Base-by-base conservation (phyloP, 2,113 vertebrate species). In the Microtus ochrogaster region DNA sequence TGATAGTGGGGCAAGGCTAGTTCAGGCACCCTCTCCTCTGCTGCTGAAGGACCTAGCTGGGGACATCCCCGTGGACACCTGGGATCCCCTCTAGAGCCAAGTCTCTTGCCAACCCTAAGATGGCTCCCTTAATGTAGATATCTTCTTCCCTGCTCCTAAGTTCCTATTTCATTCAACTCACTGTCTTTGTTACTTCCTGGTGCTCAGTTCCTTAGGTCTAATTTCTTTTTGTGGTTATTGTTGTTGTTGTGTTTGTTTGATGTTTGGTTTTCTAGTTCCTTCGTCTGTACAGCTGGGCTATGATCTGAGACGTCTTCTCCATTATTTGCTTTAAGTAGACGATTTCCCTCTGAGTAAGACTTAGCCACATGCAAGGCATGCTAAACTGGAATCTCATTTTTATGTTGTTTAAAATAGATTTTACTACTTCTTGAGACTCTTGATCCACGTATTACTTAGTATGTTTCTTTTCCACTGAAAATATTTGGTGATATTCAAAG, bases 361-460 rank as follows among this genome's bases (percentile, higher is more conserved):
- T 36, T 61, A 28, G 13, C 24, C 65, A 5, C 14, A 33, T 30
- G 28, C 12, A 41, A 41, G 2, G 21, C 44, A 44, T 41, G 55
- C 36, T 61, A 61, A 61, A 5, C 55, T 90, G 24, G 61, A 24
- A 44, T 39, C 94, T 92, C 6, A n/a, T 79, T 96, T 92, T 84
- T 30, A 76, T 76, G 79, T 74, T 89, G 30, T 79, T 93, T 30
- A 78, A 70, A 73, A 14, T 8, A 24, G 21, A 63, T 90, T 94
- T 91, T n/a, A 84, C 6, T 52, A 39, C 78, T 74, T 72, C n/a
- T 88, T 85, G 61, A 92, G n/a, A 49, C 58, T 82, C 84, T 72
- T 89, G 58, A 76, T 49, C 7, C 7, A n/a, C 21, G 11, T 63
- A 14, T 74, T 89, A 52, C 68, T 92, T 81, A 89, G 65, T 87